Percentiles rank a stretch among this genome's conserved stretches.
These are phyloP conservation scores for Podarcis lilfordi DNA, from an alignment of 2,797 vertebrate genomes.

Conservation along the genomic window DNA sequence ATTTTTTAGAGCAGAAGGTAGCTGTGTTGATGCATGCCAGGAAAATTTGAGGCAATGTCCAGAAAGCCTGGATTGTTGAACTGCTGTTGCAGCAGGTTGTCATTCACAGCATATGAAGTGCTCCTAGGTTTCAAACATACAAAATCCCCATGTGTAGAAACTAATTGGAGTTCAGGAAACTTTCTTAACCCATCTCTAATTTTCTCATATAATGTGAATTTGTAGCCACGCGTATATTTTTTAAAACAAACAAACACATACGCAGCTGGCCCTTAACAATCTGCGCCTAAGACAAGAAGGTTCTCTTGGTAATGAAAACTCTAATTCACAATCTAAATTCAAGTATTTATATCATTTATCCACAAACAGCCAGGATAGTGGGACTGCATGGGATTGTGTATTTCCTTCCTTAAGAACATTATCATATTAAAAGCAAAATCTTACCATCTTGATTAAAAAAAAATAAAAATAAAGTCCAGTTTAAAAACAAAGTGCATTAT, in stretches of 20 bases:
- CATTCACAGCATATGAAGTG: conserved; percentile 29
- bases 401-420: conserved; percentile 51
- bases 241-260: background rate
- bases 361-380: conserved; percentile 5
- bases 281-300: conserved; percentile 5
- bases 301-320: conserved; percentile 18
- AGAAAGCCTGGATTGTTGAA: background rate
- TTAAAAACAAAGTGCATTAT: conserved; percentile 76
- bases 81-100: conserved; percentile 22
- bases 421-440: conserved; percentile 49
- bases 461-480: conserved; percentile 60
- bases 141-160: background rate
- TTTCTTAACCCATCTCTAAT: conserved; percentile 48
- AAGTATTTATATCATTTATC: conserved; percentile 39
- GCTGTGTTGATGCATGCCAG: background rate
- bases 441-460: conserved; percentile 53
- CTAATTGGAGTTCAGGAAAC: conserved; percentile 53
- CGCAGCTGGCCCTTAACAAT: background rate
- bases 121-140: conserved; percentile 1
- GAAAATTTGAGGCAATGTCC: background rate
- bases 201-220: conserved; percentile 30
- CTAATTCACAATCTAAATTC: conserved; percentile 16
- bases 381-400: conserved; percentile 35
- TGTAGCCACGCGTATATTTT: conserved; percentile 2
- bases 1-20: background rate